Base-by-base conservation (phyloP, 1,140 invertebrate genomes). In the Aphelinus atriplicis region DNA sequence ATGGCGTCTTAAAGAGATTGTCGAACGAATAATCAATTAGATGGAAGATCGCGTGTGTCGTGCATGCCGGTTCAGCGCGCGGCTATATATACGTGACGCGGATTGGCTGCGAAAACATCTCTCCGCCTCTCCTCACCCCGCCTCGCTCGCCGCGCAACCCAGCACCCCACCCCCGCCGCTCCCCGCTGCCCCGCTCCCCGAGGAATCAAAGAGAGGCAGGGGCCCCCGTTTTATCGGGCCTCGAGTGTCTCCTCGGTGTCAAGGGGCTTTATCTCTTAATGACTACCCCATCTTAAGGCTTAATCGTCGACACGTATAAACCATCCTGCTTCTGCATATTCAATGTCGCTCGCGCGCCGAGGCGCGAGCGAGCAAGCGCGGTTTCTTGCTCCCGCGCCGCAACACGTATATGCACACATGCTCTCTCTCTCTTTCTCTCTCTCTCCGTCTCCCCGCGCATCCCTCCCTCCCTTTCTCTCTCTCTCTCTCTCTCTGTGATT, bases 221-320 rank as follows among this genome's bases (percentile, higher is more conserved):
- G 65, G 75, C 75, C 69, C 73, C 71, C 76, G 60, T 72, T 78
- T 84, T 85, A 84, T 85, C 82, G 76, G 75, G 63, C 72, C n/a
- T 42, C 77, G 81, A 83, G 80, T 84, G 84, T 85, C 85, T 83
- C 81, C 48, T 47, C 76, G 82, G 84, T 84, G 84, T 86, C 85
- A 85, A 84, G 80, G 76, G 79, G 80, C 80, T 80, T 81, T 85
- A 85, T 86, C 82, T 84, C 85, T 87, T 87, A 87, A 87, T 87
- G 85, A 87, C 83, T 84, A 82, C 79, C 83, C 83, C 83, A 83
- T 87, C 85, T 86, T 83, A 82, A 82, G 82, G 81, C 82, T 87
- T 87, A 87, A 87, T 87, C 86, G 84, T 75, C 82, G 83, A 87
- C 86, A 86, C 83, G 86, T 83, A 86, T 86, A 87, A 87, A 87